Base-by-base conservation (phyloP, 1,140 invertebrate species). In the Brachionus asplanchnoidis region DNA sequence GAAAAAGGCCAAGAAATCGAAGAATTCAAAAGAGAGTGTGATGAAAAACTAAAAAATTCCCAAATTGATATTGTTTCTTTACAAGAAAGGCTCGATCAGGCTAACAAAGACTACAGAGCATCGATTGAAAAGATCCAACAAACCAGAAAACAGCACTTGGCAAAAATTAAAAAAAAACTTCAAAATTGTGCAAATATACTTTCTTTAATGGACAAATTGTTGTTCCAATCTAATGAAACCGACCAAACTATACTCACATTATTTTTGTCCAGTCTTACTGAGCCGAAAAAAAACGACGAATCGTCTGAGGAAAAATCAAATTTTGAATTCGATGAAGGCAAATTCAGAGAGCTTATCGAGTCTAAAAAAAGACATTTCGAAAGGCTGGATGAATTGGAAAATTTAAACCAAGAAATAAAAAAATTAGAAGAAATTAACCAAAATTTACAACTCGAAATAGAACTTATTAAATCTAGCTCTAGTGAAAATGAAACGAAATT, bases 311-410 rank as follows among this genome's bases (percentile, higher is more conserved):
- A 77, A 77, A 36, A 77, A 12, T 12, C 68, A 9, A n/a, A 32
- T 40, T 75, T 75, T 44, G 70, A 75, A 44, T 77, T 50, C 14
- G 73, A 77, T 77, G 73, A 77, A n/a, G 2, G 20, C 9, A 77
- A 77, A 77, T 77, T 77, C 46, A 77, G 42, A 50, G 20, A 77
- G 23, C 26, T 77, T 12, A 77, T 77, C 14, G 73, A 77, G 26
- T 17, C 17, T 1, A 77, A 77, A 28, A 46, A 77, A 77, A 20
- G 11, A 3, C 20, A 26, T 8, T 26, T 53, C 23, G 17, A 77
- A 77, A 77, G 53, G 23, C n/a, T 77, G 8, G 42, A 77, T 26
- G 2, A 46, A 50, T 26, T 77, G 1, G 44, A 77, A 12, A 26
- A 2, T 3, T 73, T 73, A 40, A 73, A 73, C 12, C 32, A 42